Evolutionary conservation across 2,888 invertebrate species (phyloP), one percentile per base, ranked within the genome.

Genomic region (Trichopria drosophilae): DNA sequence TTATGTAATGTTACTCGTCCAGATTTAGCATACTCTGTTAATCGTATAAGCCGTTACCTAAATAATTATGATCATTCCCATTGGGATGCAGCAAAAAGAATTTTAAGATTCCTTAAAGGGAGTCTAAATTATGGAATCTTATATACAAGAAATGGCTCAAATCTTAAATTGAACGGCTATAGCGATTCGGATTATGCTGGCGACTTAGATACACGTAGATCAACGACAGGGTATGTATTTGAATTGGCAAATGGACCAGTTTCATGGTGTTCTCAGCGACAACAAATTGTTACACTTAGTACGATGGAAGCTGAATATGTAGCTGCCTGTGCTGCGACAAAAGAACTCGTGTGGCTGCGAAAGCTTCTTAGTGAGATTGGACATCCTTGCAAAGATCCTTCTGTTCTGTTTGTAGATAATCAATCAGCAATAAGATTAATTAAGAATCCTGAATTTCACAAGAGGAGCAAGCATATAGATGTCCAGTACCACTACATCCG

Each of bases 21-120:
- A 7, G 61, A 61, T 18, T 54, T 61, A 20, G 44, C 61, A 3
- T 58, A 28, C 15, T 53, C 54, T 2, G 39, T 57, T 2, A 42
- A 52, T 20, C 19, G 26, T n/a, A n/a, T n/a, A n/a, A n/a, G n/a
- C n/a, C n/a, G n/a, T n/a, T n/a, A n/a, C n/a, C n/a, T n/a, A n/a
- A n/a, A n/a, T n/a, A n/a, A n/a, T n/a, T n/a, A n/a, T n/a, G n/a
- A n/a, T n/a, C n/a, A n/a, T n/a, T n/a, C n/a, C n/a, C n/a, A n/a
- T n/a, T n/a, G n/a, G n/a, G n/a, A n/a, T n/a, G n/a, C n/a, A n/a
- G n/a, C n/a, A 3, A 52, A 58, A 34, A 34, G 53, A 24, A 43
- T 58, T 16, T 10, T 60, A 1, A 53, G 53, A 18, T 60, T 55
- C 15, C 13, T 60, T 3, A 49, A 55, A 7, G 57, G 55, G 18